These are phyloP conservation scores for Apostichopus californicus DNA, from an alignment of 35 echinoderm and acorn worm species.

Conservation along the genomic window DNA sequence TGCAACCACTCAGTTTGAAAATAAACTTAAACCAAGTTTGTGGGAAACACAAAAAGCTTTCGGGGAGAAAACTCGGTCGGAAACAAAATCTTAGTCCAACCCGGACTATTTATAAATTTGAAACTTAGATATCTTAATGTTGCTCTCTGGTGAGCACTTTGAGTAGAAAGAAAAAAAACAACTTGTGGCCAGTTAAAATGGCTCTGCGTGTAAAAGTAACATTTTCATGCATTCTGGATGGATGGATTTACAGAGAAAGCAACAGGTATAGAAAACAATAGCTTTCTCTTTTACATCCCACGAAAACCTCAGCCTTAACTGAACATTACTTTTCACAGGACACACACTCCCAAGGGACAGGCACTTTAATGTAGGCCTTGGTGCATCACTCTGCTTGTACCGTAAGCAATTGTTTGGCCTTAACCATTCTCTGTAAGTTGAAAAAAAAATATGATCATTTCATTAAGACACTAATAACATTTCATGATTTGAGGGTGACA, in stretches of 20 bases:
- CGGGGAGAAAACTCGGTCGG: no score
- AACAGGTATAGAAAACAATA: neutral
- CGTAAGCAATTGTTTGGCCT: constrained; percentile 26
- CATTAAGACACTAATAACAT: constrained; percentile 46
- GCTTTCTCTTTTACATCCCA: neutral
- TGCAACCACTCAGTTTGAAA: no score
- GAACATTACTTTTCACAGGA: constrained; percentile 44
- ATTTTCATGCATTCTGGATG: constrained; percentile 12
- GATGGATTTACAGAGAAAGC: neutral
- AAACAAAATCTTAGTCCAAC: no score
- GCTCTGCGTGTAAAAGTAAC: constrained; percentile 4
- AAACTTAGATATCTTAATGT: no score
- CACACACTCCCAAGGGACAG: constrained; percentile 8
- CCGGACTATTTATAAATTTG: no score
- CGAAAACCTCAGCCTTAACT: constrained; percentile 16
- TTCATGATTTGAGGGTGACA: constrained; percentile 49
- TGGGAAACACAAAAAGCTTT: no score
- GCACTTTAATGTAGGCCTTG: constrained; percentile 33
- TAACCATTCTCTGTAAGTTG: constrained; percentile 42
- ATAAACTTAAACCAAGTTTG: no score
- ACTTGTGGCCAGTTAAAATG: neutral
- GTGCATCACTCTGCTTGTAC: constrained; percentile 31
- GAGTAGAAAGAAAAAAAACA: neutral
- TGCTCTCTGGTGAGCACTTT: constrained; percentile 1
- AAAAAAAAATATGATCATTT: constrained; percentile 14